These are phyloP conservation scores for Oasisia sp. DNA, from an alignment of 2,888 invertebrate genomes.

Conservation along the genomic window DNA sequence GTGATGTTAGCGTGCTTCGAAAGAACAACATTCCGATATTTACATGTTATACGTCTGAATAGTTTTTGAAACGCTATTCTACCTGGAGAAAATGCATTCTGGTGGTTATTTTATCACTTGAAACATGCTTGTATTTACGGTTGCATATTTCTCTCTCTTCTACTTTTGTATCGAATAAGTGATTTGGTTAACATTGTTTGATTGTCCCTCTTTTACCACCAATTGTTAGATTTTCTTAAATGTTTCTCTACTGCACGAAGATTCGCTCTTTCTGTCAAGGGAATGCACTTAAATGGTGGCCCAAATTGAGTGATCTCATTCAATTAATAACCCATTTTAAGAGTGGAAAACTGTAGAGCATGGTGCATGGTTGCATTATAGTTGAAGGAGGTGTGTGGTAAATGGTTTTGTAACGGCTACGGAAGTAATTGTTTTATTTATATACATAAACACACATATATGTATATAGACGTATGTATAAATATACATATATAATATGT, in stretches of 20 bases:
- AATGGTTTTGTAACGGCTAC: not conserved
- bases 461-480: slow-evolving; percentile 23
- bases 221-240: not conserved
- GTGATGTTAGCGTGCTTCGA: not conserved
- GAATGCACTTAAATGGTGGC: not conserved
- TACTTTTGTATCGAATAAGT: not conserved
- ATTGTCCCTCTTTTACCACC: not conserved
- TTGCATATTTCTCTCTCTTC: not conserved
- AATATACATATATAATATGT: slow-evolving; percentile 24
- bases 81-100: not conserved
- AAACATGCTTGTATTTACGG: not conserved
- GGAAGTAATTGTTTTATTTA: not conserved
- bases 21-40: not conserved
- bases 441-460: slow-evolving; percentile 28
- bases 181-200: not conserved
- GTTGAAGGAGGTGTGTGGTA: not conserved
- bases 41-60: not conserved
- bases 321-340: too few relatives aligned
- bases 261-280: too few relatives aligned
- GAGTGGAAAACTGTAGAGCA: not conserved
- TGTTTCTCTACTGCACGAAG: not conserved
- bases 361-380: not conserved
- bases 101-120: not conserved
- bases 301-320: not conserved
- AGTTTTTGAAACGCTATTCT: not conserved